phyloP scores from a whole-genome alignment of 2,888 invertebrate species.

The Drosophila gaucha region DNA sequence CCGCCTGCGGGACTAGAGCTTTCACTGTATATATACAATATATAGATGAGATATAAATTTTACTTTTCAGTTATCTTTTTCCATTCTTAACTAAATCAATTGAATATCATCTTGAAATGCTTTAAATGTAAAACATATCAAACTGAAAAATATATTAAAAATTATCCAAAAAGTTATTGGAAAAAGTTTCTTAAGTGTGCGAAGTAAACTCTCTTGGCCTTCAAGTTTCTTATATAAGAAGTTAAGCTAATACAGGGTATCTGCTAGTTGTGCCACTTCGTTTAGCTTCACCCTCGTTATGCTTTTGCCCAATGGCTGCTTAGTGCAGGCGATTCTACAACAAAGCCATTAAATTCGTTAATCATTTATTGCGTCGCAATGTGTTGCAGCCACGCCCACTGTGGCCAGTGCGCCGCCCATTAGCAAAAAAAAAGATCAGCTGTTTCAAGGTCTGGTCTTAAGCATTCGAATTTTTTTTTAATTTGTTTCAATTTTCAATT shows the following conservation, averaged over 20 bases:
- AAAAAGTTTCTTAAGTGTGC: too few species aligned
- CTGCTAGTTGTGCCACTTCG: background rate
- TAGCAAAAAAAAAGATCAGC: conserved; percentile 58
- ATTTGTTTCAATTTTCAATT: conserved; percentile 39
- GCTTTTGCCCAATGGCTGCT: conserved; percentile 32
- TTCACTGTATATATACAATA: too few species aligned
- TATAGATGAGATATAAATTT: too few species aligned
- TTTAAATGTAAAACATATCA: too few species aligned
- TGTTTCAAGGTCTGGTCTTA: conserved; percentile 57
- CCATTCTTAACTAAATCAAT: too few species aligned
- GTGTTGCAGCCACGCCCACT: conserved; percentile 58
- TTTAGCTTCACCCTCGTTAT: background rate
- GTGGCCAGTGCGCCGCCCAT: conserved; percentile 39
- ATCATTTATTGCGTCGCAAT: conserved; percentile 72
- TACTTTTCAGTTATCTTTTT: too few species aligned
- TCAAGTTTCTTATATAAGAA: too few species aligned
- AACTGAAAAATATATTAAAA: too few species aligned
- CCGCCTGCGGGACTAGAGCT: too few species aligned
- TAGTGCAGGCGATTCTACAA: conserved; percentile 66
- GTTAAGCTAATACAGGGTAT: conserved; percentile 9
- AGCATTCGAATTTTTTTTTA: conserved; percentile 27
- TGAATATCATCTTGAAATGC: too few species aligned
- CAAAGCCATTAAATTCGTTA: conserved; percentile 77
- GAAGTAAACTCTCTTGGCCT: too few species aligned
- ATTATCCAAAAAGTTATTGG: too few species aligned